phyloP scores from a whole-genome alignment of 1,140 invertebrate species.

The Homarus americanus region DNA sequence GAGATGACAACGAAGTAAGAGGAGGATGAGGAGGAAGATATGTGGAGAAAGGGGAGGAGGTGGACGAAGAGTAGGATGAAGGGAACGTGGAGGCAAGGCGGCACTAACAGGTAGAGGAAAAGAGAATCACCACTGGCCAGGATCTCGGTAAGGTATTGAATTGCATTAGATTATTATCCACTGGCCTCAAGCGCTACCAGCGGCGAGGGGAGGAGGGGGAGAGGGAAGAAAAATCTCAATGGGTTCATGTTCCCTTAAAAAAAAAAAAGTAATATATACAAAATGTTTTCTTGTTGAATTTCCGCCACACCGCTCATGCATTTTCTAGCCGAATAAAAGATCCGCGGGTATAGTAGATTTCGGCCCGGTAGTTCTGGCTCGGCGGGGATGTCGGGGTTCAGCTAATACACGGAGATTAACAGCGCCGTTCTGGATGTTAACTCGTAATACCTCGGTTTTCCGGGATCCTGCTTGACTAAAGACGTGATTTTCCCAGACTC shows the following conservation, averaged over 20 bases:
- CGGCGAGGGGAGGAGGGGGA: too few relatives aligned
- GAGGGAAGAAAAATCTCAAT: not conserved
- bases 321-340: not conserved
- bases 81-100: too few relatives aligned
- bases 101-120: not conserved
- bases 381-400: not conserved
- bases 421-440: not conserved
- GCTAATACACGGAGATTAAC: not conserved
- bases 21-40: too few relatives aligned
- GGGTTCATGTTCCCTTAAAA: not conserved
- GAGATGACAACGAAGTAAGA: too few relatives aligned
- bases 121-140: not conserved
- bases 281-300: conserved; percentile 5
- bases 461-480: not conserved
- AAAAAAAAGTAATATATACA: not conserved
- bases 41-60: too few relatives aligned
- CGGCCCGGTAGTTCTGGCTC: not conserved
- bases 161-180: not conserved
- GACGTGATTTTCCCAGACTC: not conserved
- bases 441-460: not conserved
- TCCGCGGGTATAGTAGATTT: not conserved
- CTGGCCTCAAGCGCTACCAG: not conserved
- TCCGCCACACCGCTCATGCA: not conserved
- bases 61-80: too few relatives aligned
- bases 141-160: not conserved